A percentile compares a stretch with the other conserved stretches of the same genome.
These are phyloP conservation scores for Tolmerus cingulatus DNA, from an alignment of 2,888 invertebrate species.

Conservation along the genomic window DNA sequence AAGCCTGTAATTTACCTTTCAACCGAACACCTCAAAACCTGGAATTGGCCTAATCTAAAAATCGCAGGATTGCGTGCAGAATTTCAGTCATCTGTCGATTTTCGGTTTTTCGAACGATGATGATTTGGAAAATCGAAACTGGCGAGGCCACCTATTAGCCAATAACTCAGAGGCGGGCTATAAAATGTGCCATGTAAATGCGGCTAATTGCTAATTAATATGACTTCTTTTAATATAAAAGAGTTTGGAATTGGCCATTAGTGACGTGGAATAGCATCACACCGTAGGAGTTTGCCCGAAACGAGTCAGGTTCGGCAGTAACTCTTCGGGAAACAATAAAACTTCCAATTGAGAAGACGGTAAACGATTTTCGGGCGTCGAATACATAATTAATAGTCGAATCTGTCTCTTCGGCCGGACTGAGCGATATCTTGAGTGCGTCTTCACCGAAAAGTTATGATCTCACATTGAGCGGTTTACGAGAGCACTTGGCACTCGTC, in stretches of 20 bases:
- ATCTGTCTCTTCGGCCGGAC: conserved; percentile 8
- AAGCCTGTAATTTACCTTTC: background rate
- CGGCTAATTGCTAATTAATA: conserved; percentile 28
- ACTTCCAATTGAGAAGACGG: conserved; percentile 22
- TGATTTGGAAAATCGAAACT: background rate
- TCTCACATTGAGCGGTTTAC: conserved; percentile 35
- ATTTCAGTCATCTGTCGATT: background rate
- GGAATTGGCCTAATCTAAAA: background rate
- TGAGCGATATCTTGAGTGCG: conserved; percentile 10
- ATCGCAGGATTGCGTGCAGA: background rate
- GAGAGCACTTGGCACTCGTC: conserved; percentile 37
- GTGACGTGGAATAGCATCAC: background rate
- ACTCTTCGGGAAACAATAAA: conserved; percentile 40
- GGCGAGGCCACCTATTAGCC: conserved; percentile 33
- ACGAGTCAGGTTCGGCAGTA: conserved; percentile 21
- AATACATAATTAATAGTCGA: conserved; percentile 45
- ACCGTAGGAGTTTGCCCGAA: conserved; percentile 29
- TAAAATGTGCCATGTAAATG: conserved; percentile 24
- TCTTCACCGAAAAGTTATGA: background rate
- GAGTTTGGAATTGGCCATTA: conserved; percentile 18
- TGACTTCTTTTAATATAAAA: conserved; percentile 31
- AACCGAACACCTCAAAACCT: background rate
- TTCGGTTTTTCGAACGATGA: background rate
- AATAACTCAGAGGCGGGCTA: background rate
- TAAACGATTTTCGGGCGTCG: conserved; percentile 42